A percentile compares a stretch with the other conserved stretches of the same genome.
These are phyloP conservation scores for Pachyseris speciosa DNA, from an alignment of 64 coral and sea anemone genomes.

Conservation along the genomic window DNA sequence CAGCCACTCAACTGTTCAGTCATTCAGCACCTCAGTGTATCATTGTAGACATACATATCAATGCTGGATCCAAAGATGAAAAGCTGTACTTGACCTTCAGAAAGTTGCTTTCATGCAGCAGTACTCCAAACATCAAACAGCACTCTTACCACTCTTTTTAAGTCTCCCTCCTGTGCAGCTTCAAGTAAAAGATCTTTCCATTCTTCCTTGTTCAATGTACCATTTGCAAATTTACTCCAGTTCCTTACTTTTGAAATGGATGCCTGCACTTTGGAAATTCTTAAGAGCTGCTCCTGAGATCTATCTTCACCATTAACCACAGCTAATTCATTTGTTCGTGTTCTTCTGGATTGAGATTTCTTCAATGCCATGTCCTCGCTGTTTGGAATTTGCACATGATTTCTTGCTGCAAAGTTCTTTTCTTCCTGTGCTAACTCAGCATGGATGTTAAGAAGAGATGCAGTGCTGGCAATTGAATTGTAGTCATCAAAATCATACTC, in stretches of 20 bases:
- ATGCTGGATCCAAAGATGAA: neutral
- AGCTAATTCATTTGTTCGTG: neutral
- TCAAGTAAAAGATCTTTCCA: conserved; percentile 49
- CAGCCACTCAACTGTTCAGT: neutral
- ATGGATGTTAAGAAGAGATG: conserved; percentile 73
- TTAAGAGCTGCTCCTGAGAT: neutral
- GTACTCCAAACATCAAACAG: too few relatives aligned
- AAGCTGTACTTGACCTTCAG: neutral
- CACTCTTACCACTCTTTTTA: conserved; percentile 74
- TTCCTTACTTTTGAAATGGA: conserved; percentile 78
- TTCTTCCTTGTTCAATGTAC: neutral
- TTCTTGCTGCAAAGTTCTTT: conserved; percentile 21
- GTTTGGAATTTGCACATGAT: neutral
- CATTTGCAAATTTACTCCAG: conserved; percentile 63
- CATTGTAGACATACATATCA: neutral
- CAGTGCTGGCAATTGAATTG: conserved; percentile 90
- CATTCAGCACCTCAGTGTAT: neutral
- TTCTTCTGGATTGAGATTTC: neutral
- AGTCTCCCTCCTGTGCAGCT: conserved; percentile 71
- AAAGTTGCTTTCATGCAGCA: too few relatives aligned
- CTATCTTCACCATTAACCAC: neutral
- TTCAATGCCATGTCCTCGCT: neutral
- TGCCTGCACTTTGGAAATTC: conserved; percentile 53
- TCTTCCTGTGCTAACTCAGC: conserved; percentile 50
- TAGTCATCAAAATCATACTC: conserved; percentile 97